Evolutionary conservation across 2,797 vertebrate species (phyloP).

Genomic region (Diglossa cyanea): DNA sequence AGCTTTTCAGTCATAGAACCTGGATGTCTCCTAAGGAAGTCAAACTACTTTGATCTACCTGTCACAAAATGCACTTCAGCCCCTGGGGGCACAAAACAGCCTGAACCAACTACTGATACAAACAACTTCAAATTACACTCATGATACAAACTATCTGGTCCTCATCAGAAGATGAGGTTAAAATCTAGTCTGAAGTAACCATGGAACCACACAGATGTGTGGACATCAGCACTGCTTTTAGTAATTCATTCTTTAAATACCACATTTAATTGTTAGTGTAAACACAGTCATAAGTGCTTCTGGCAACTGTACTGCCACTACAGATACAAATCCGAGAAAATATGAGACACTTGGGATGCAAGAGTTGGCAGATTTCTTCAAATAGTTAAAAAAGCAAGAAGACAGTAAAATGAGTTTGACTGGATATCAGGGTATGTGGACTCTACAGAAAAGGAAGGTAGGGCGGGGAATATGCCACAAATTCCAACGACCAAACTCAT

Average conservation of each 20-base stretch:
- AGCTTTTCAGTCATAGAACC: not conserved
- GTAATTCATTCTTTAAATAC: not conserved
- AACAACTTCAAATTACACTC: not conserved
- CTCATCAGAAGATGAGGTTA: not conserved
- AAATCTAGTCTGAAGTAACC: not conserved
- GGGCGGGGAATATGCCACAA: not conserved
- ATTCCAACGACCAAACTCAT: not conserved
- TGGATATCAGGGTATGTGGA: not conserved
- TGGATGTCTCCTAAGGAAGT: not conserved
- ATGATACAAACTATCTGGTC: not conserved
- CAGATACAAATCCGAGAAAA: not conserved
- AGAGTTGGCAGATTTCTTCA: not conserved
- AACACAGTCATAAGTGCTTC: not conserved
- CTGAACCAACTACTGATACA: not conserved
- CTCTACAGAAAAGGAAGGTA: not conserved
- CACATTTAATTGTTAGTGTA: not conserved
- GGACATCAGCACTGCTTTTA: not conserved
- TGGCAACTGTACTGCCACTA: not conserved
- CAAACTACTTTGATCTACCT: not conserved
- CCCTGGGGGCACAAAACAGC: not conserved
- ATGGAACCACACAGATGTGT: not conserved
- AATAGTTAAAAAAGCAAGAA: not conserved
- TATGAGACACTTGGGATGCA: not conserved
- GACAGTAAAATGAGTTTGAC: not conserved
- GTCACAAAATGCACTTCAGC: not conserved